Evolutionary conservation across 2,888 invertebrate species (phyloP).

Genomic region (Drosophila flavopinicola): DNA sequence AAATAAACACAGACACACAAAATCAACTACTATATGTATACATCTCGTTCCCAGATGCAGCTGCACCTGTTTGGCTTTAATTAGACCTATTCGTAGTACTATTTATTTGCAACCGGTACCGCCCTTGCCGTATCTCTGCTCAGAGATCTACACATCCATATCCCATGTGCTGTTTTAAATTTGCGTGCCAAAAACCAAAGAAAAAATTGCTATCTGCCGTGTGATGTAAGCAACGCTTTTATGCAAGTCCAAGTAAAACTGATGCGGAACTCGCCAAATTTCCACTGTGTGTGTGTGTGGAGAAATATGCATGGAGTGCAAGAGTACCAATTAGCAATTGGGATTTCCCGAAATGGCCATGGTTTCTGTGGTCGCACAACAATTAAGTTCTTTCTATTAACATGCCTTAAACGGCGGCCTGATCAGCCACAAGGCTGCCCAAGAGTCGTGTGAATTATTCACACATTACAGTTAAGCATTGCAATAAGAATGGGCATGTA

Average conservation of each 20-base stretch:
- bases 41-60: constrained; percentile 56
- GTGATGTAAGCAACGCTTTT: constrained; percentile 38
- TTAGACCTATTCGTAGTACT: constrained; percentile 46
- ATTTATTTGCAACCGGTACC: constrained; percentile 35
- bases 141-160: constrained; percentile 35
- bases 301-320: constrained; percentile 5
- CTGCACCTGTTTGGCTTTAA: constrained; percentile 43
- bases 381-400: constrained; percentile 56
- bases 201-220: constrained; percentile 38
- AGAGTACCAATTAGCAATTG: constrained; percentile 33
- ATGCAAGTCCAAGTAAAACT: constrained; percentile 49
- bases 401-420: constrained; percentile 48
- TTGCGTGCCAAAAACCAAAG: constrained; percentile 66
- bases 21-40: neutral
- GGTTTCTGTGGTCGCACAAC: constrained; percentile 50
- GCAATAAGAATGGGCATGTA: constrained; percentile 37
- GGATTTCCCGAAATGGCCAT: constrained; percentile 42
- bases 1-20: constrained; percentile 22
- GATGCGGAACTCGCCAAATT: constrained; percentile 53
- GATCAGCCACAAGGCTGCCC: constrained; percentile 59
- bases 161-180: constrained; percentile 43
- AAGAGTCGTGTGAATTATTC: constrained; percentile 65
- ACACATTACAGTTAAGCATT: constrained; percentile 58
- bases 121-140: constrained; percentile 50
- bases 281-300: neutral